These are phyloP conservation scores for Lepus timidus DNA, from an alignment of 2,113 vertebrate species.

Conservation along the genomic window DNA sequence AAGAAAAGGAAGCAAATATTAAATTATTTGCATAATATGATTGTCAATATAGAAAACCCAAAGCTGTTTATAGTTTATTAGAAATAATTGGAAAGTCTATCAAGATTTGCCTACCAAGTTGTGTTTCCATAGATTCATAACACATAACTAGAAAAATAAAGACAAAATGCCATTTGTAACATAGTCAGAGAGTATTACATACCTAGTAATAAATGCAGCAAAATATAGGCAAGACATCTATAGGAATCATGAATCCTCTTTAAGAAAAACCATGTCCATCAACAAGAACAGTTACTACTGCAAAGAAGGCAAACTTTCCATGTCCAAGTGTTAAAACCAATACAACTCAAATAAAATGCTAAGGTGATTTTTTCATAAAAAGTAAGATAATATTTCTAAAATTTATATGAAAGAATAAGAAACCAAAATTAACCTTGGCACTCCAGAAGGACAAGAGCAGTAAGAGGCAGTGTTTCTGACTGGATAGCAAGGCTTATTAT, in stretches of 20 bases:
- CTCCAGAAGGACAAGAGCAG: not conserved
- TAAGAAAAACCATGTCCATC: slow-evolving; percentile 9
- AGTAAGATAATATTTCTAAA: not conserved
- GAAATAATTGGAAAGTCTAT: slow-evolving; percentile 12
- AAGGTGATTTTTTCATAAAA: not conserved
- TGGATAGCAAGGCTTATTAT: not conserved
- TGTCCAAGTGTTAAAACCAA: not conserved
- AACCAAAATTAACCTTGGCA: not conserved
- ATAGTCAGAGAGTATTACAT: slow-evolving; percentile 9
- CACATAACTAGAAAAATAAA: slow-evolving; percentile 49
- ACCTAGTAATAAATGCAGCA: slow-evolving; percentile 16
- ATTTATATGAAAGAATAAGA: not conserved
- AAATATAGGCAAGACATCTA: not conserved
- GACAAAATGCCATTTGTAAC: not conserved
- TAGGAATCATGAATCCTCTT: not conserved
- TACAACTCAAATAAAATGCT: not conserved
- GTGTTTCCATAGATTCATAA: slow-evolving; percentile 24
- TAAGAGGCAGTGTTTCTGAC: not conserved
- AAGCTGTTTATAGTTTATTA: slow-evolving; percentile 34
- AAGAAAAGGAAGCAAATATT: not conserved
- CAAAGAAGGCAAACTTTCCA: not conserved
- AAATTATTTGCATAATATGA: slow-evolving; percentile 27
- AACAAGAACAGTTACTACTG: not conserved
- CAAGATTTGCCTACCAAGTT: not conserved
- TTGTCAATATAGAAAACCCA: not conserved